phyloP scores from a whole-genome alignment of 1,140 invertebrate genomes.

The Drosophila erecta region DNA sequence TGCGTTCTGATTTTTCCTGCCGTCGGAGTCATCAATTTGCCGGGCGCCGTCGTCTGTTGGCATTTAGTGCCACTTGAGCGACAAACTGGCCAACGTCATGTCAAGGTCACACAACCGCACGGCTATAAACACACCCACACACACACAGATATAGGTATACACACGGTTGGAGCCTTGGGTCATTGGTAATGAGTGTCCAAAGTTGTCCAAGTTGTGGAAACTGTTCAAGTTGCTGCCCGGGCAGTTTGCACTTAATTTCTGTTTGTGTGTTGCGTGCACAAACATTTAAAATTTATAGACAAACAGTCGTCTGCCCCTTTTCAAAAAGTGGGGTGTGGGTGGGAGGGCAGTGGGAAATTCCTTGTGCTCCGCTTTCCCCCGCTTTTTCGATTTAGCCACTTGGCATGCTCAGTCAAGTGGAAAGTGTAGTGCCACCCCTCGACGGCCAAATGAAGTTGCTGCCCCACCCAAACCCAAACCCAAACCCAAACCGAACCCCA shows the following conservation, averaged over 20 bases:
- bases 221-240: slow-evolving; percentile 42
- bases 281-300: slow-evolving; percentile 56
- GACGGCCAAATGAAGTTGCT: slow-evolving; percentile 30
- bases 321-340: too few relatives aligned
- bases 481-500: too few relatives aligned
- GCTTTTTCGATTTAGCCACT: slow-evolving; percentile 40
- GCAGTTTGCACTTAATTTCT: slow-evolving; percentile 51
- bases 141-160: not conserved
- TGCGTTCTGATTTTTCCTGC: not conserved
- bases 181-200: slow-evolving; percentile 49
- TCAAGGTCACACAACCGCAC: slow-evolving; percentile 36
- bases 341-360: not conserved
- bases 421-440: slow-evolving; percentile 32
- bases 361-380: not conserved
- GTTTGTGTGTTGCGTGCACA: slow-evolving; percentile 50
- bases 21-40: slow-evolving; percentile 23
- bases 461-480: not conserved
- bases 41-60: slow-evolving; percentile 29
- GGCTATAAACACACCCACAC: not conserved
- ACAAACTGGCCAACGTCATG: slow-evolving; percentile 35
- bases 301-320: slow-evolving; percentile 15
- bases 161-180: slow-evolving; percentile 14
- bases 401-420: slow-evolving; percentile 51
- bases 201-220: slow-evolving; percentile 24
- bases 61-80: slow-evolving; percentile 38